These are phyloP conservation scores for Dendroctonus ponderosae DNA, from an alignment of 1,140 invertebrate genomes.

Conservation along the genomic window DNA sequence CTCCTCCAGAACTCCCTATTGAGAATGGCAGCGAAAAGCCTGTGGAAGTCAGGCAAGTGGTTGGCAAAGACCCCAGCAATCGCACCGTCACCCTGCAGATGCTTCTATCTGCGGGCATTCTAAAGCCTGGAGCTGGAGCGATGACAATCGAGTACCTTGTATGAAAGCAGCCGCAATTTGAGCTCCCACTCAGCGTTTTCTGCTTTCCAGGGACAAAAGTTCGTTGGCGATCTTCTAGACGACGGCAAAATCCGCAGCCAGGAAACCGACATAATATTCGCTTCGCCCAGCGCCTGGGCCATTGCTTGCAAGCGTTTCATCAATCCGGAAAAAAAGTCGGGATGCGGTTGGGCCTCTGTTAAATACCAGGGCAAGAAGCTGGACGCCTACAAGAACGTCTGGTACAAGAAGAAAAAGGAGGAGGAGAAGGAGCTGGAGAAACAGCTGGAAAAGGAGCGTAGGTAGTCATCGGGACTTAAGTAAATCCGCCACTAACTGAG, in stretches of 20 bases:
- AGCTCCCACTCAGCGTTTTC: neutral
- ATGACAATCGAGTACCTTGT: constrained; percentile 89
- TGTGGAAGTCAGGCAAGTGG: constrained; percentile 27
- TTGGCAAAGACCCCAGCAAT: constrained; percentile 54
- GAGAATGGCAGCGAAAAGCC: constrained; percentile 46
- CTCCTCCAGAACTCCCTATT: constrained; percentile 46
- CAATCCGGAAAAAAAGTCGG: constrained; percentile 87
- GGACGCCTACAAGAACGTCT: constrained; percentile 82
- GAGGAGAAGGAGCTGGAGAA: constrained; percentile 55
- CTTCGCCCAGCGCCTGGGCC: constrained; percentile 89
- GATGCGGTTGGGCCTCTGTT: constrained; percentile 86
- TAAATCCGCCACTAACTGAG: neutral
- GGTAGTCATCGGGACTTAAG: neutral
- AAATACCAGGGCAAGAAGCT: constrained; percentile 82
- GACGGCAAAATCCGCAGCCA: constrained; percentile 88
- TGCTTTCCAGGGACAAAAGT: constrained; percentile 72
- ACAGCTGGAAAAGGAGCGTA: constrained; percentile 36
- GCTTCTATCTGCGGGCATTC: constrained; percentile 74
- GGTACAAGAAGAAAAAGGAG: constrained; percentile 71
- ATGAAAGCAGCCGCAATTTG: constrained; percentile 1
- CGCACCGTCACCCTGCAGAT: constrained; percentile 82
- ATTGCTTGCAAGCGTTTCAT: constrained; percentile 88
- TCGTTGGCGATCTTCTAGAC: constrained; percentile 79
- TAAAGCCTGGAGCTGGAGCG: constrained; percentile 74
- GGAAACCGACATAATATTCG: constrained; percentile 83